A percentile compares a stretch with the other conserved stretches of the same genome.
These are phyloP conservation scores for Tipula lateralis DNA, from an alignment of 2,888 invertebrate species.

Conservation along the genomic window DNA sequence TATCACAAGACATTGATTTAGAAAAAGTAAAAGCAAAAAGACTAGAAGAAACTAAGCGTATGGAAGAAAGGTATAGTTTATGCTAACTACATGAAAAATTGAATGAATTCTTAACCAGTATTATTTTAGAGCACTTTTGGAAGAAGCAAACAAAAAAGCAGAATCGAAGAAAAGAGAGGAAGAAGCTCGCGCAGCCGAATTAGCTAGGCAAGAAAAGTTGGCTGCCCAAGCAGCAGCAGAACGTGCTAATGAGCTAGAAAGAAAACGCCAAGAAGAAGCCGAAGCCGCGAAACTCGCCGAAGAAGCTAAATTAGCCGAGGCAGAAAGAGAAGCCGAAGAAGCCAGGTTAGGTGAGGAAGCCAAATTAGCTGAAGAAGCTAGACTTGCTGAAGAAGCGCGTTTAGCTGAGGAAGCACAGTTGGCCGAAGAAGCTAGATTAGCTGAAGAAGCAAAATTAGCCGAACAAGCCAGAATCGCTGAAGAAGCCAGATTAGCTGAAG, in stretches of 20 bases:
- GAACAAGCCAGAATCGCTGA: slow-evolving; percentile 49
- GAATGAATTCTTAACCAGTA: slow-evolving; percentile 39
- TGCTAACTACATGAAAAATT: background rate
- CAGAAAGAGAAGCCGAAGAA: slow-evolving; percentile 42
- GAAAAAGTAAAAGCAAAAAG: slow-evolving; percentile 54
- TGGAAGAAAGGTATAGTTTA: slow-evolving; percentile 45
- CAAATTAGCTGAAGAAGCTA: slow-evolving; percentile 45
- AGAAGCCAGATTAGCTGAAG: slow-evolving; percentile 49
- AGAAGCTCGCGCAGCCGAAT: slow-evolving; percentile 52
- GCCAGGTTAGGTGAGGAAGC: slow-evolving; percentile 51
- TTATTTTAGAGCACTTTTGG: slow-evolving; percentile 51
- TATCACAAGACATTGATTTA: slow-evolving; percentile 46
- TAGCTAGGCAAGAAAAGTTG: slow-evolving; percentile 49
- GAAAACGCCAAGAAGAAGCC: slow-evolving; percentile 38
- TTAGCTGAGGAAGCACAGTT: slow-evolving; percentile 46
- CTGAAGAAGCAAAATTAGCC: slow-evolving; percentile 48
- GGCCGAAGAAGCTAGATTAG: slow-evolving; percentile 47
- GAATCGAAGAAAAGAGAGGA: slow-evolving; percentile 53
- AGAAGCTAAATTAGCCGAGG: slow-evolving; percentile 46
- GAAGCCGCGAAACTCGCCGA: slow-evolving; percentile 39
- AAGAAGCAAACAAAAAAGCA: slow-evolving; percentile 54
- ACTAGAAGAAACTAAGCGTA: slow-evolving; percentile 52
- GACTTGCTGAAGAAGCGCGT: slow-evolving; percentile 45
- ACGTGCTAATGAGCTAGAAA: slow-evolving; percentile 44
- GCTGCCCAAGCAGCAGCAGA: slow-evolving; percentile 51